Evolutionary conservation across 2,888 invertebrate genomes (phyloP).

Genomic region (Platynereis dumerilii): DNA sequence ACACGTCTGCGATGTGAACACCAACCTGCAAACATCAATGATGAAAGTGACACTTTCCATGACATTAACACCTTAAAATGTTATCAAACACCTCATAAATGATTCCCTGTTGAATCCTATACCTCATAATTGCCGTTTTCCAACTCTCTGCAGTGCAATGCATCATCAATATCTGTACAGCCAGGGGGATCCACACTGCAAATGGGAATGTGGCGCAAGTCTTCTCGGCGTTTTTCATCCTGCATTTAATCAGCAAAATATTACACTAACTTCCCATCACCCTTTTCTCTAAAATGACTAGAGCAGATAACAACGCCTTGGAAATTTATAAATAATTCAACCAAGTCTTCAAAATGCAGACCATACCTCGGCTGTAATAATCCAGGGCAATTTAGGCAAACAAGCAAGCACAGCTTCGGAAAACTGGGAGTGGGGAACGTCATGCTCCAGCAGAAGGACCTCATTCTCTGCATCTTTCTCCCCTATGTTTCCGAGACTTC

Average conservation of each 20-base stretch:
- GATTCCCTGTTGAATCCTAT: slow-evolving; percentile 71
- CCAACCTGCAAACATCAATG: slow-evolving; percentile 73
- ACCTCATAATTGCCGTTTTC: slow-evolving; percentile 80
- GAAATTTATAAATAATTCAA: too few relatives aligned
- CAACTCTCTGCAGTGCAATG: slow-evolving; percentile 84
- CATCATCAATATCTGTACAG: slow-evolving; percentile 99
- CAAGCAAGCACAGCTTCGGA: slow-evolving; percentile 92
- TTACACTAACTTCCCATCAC: too few relatives aligned
- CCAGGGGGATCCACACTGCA: slow-evolving; percentile 98
- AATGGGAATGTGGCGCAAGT: slow-evolving; percentile 83
- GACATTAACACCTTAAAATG: too few relatives aligned
- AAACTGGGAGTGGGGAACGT: slow-evolving; percentile 94
- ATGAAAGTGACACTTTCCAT: too few relatives aligned
- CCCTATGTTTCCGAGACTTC: slow-evolving; percentile 89
- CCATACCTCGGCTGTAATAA: slow-evolving; percentile 79
- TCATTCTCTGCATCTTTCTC: slow-evolving; percentile 96
- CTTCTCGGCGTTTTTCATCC: slow-evolving; percentile 74
- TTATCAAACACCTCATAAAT: too few relatives aligned
- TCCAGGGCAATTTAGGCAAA: slow-evolving; percentile 88
- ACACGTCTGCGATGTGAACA: slow-evolving; percentile 98
- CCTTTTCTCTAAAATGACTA: too few relatives aligned
- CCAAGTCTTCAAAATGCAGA: not conserved
- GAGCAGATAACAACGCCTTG: too few relatives aligned
- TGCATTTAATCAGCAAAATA: too few relatives aligned
- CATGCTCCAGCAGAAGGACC: slow-evolving; percentile 90